A percentile compares a stretch with the other conserved stretches of the same genome.
phyloP scores from a whole-genome alignment of 2,113 vertebrate genomes.

The Lophura nycthemera region DNA sequence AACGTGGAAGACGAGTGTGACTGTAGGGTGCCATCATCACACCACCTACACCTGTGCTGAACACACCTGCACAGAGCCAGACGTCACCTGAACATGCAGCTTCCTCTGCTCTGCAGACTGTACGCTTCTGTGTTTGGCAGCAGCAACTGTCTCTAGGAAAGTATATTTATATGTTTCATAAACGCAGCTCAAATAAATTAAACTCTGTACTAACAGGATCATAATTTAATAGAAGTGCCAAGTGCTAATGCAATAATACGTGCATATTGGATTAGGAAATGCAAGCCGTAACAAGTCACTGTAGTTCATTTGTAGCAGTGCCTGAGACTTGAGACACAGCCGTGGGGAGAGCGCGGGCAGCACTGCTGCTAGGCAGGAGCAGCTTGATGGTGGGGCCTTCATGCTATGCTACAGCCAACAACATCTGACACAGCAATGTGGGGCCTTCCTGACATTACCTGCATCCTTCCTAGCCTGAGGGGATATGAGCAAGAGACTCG shows the following conservation, averaged over 20 bases:
- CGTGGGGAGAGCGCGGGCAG: background rate
- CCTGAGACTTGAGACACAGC: background rate
- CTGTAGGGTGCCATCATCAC: rapidly evolving
- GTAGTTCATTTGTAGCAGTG: conserved; percentile 45
- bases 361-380: background rate
- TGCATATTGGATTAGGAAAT: conserved; percentile 46
- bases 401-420: rapidly evolving
- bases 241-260: conserved; percentile 72
- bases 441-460: background rate
- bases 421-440: background rate
- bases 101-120: background rate
- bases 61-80: background rate
- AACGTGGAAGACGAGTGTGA: background rate
- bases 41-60: background rate
- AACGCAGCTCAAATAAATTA: conserved; percentile 72
- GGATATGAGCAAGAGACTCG: conserved; percentile 24
- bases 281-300: conserved; percentile 31
- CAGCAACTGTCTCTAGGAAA: conserved; percentile 15
- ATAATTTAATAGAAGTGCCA: conserved; percentile 69
- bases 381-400: background rate
- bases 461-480: background rate
- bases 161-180: conserved; percentile 66
- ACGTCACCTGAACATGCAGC: background rate
- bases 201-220: conserved; percentile 65
- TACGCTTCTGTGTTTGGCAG: conserved; percentile 12